phyloP scores from a whole-genome alignment of 2,888 invertebrate species.

The Drosophila colorata region DNA sequence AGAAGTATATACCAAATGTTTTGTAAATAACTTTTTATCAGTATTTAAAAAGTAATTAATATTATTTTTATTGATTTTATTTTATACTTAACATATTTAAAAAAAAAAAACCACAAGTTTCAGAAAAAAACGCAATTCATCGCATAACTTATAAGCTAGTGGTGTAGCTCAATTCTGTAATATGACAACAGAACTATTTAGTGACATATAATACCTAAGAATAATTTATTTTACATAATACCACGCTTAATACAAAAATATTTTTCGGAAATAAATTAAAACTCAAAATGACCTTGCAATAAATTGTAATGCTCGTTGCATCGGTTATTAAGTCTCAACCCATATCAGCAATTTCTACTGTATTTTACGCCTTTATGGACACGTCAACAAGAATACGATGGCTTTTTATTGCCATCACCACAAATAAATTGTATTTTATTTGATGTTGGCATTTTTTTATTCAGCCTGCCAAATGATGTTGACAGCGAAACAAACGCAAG shows the following conservation, averaged over 20 bases:
- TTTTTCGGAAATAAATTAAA: constrained; percentile 1
- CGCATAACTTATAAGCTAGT: no score
- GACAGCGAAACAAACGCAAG: constrained; percentile 66
- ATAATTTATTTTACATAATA: neutral
- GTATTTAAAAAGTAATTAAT: no score
- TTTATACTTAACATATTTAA: no score
- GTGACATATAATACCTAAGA: neutral
- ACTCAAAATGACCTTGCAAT: neutral
- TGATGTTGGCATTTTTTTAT: constrained; percentile 57
- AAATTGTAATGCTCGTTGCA: neutral
- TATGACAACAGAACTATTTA: no score
- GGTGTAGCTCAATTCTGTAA: no score
- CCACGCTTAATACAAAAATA: neutral
- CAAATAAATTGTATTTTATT: constrained; percentile 75
- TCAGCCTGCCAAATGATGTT: constrained; percentile 70
- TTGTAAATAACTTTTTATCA: no score
- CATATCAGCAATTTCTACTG: constrained; percentile 59
- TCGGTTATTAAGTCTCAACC: constrained; percentile 9
- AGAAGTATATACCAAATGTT: no score
- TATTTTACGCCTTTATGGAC: constrained; percentile 40
- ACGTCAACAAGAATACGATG: constrained; percentile 55
- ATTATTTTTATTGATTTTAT: no score
- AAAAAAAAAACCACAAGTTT: no score
- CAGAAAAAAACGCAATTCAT: no score
- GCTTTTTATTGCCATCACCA: constrained; percentile 59